Evolutionary conservation across 2,888 invertebrate genomes (phyloP).

Genomic region (Drosophila mimetica): DNA sequence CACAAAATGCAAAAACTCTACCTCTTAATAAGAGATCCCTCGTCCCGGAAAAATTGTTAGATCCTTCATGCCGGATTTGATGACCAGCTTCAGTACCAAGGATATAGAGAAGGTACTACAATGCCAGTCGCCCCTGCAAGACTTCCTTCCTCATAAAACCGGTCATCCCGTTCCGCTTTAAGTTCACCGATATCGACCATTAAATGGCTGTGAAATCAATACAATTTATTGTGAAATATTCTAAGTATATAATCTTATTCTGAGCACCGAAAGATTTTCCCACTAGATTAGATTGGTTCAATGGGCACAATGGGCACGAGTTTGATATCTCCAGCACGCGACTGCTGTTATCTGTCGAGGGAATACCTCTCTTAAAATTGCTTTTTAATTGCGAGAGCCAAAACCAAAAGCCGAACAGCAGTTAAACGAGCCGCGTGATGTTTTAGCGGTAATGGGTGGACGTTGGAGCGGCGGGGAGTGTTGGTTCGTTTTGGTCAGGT

Average conservation of each 20-base stretch:
- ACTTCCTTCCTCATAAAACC: conserved; percentile 75
- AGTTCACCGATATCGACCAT: conserved; percentile 68
- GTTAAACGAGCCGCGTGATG: conserved; percentile 28
- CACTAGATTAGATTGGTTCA: conserved; percentile 18
- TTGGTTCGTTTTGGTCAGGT: conserved; percentile 16
- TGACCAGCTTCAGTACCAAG: conserved; percentile 85
- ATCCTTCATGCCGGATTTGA: conserved; percentile 66
- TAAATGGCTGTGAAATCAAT: conserved; percentile 7
- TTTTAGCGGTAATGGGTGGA: conserved; percentile 24
- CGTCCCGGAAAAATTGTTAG: conserved; percentile 51
- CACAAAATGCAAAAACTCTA: not conserved
- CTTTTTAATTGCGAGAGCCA: conserved; percentile 26
- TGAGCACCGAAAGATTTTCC: not conserved
- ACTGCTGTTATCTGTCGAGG: conserved; percentile 5
- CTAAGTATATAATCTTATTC: not conserved
- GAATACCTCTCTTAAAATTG: conserved; percentile 12
- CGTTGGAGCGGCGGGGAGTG: not conserved
- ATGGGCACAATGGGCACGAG: not conserved
- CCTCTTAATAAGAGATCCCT: conserved; percentile 50
- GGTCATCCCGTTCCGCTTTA: conserved; percentile 80
- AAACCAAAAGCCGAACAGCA: conserved; percentile 46
- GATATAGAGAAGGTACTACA: conserved; percentile 84
- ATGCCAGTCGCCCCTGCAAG: conserved; percentile 56
- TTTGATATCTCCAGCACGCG: not conserved
- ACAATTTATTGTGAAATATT: not conserved